These are phyloP conservation scores for Ylistrum balloti DNA, from an alignment of 1,140 invertebrate genomes.

Conservation along the genomic window DNA sequence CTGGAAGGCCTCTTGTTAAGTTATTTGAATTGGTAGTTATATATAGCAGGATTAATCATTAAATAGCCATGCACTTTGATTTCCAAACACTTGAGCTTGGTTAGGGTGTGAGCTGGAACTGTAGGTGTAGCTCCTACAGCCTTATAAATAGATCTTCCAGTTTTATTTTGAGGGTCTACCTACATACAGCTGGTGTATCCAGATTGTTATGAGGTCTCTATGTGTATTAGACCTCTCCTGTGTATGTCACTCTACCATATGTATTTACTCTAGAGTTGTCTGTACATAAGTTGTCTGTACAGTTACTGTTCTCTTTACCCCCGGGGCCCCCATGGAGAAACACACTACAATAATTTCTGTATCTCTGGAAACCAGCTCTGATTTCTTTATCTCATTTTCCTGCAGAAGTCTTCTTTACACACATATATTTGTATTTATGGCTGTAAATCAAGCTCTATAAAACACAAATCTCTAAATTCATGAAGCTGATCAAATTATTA, in stretches of 20 bases:
- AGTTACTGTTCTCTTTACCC: not conserved
- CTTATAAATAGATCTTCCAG: not conserved
- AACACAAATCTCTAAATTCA: no score
- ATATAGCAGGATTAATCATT: constrained; percentile 21
- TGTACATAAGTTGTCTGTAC: no score
- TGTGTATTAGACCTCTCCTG: constrained; percentile 7
- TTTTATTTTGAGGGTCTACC: no score
- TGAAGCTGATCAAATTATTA: no score
- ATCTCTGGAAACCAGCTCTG: not conserved
- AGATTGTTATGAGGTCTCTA: constrained; percentile 25
- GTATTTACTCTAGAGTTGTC: not conserved
- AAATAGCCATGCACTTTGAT: constrained; percentile 34
- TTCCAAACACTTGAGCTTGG: not conserved
- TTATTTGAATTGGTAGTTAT: not conserved
- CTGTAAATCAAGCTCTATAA: no score
- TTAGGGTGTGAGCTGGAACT: not conserved
- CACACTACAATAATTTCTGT: not conserved
- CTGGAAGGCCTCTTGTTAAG: not conserved
- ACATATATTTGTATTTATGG: no score
- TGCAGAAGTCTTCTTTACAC: no score
- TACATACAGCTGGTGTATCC: not conserved
- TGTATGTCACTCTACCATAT: not conserved
- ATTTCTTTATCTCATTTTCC: no score
- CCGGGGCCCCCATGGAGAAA: not conserved
- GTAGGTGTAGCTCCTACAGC: not conserved